These are phyloP conservation scores for Pygoscelis adeliae DNA, from an alignment of 2,113 vertebrate genomes.

Conservation along the genomic window DNA sequence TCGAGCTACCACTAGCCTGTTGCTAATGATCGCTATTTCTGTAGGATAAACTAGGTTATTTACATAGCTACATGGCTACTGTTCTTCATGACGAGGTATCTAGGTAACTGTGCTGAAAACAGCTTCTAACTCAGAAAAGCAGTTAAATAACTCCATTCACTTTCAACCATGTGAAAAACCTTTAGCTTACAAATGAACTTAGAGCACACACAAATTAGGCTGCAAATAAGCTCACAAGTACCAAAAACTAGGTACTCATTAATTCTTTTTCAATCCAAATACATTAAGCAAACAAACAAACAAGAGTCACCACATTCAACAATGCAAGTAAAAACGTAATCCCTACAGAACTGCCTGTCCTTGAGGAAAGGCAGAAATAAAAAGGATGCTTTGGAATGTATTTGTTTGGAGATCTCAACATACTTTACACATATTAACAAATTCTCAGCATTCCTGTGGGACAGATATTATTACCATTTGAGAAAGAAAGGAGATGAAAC, in stretches of 20 bases:
- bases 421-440: background rate
- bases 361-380: background rate
- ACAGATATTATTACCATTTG: background rate
- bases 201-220: background rate
- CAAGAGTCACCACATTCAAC: background rate
- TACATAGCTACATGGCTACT: background rate
- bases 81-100: background rate
- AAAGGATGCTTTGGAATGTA: background rate
- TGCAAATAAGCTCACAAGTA: background rate
- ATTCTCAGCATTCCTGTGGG: constrained; percentile 37
- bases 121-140: background rate
- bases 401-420: background rate
- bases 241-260: background rate
- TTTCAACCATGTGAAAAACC: background rate
- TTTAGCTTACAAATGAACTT: background rate
- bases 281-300: background rate
- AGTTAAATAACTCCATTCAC: background rate
- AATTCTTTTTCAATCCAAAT: background rate
- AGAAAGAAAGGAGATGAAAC: background rate
- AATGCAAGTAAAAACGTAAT: background rate
- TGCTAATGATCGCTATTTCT: background rate
- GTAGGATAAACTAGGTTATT: background rate
- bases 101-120: background rate
- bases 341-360: background rate
- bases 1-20: background rate